Percentiles rank a stretch among this genome's conserved stretches.
These are phyloP conservation scores for Philypnodon macrostomus DNA, from an alignment of 2,797 vertebrate species.

Conservation along the genomic window DNA sequence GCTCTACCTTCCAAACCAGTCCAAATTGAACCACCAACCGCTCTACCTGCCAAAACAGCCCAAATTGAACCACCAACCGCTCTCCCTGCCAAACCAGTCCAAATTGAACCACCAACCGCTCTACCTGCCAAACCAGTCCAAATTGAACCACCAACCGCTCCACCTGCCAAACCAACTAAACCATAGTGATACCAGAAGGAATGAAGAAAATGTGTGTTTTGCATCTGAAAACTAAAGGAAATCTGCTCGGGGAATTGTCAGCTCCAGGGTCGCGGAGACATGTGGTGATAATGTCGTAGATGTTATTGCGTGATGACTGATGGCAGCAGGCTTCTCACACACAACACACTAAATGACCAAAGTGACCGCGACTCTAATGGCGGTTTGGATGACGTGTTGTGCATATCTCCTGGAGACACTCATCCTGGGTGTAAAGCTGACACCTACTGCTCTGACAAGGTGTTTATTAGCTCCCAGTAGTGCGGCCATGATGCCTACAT, in stretches of 20 bases:
- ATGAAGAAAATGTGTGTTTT: no score
- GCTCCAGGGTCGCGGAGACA: conserved; percentile 44
- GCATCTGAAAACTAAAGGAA: no score
- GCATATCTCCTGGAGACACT: conserved; percentile 54
- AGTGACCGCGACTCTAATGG: conserved; percentile 31
- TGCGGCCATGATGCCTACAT: conserved; percentile 35
- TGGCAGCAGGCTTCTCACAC: conserved; percentile 35
- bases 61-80: no score
- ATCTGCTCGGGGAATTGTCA: conserved; percentile 38
- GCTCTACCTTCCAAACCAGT: no score
- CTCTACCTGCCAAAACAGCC: no score
- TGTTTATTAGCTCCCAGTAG: conserved; percentile 74
- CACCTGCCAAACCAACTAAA: no score
- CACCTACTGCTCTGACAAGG: conserved; percentile 63
- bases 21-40: no score
- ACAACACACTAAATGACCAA: conserved; percentile 45
- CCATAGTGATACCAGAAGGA: no score
- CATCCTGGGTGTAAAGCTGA: conserved; percentile 55
- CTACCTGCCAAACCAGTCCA: no score
- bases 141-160: no score
- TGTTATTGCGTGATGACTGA: conserved; percentile 36
- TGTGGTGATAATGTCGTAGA: conserved; percentile 40
- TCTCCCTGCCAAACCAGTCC: no score
- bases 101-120: no score
- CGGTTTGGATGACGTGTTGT: conserved; percentile 35